A percentile compares a stretch with the other conserved stretches of the same genome.
phyloP scores from a whole-genome alignment of 1,140 invertebrate species.

The Lasaia peninsularis region DNA sequence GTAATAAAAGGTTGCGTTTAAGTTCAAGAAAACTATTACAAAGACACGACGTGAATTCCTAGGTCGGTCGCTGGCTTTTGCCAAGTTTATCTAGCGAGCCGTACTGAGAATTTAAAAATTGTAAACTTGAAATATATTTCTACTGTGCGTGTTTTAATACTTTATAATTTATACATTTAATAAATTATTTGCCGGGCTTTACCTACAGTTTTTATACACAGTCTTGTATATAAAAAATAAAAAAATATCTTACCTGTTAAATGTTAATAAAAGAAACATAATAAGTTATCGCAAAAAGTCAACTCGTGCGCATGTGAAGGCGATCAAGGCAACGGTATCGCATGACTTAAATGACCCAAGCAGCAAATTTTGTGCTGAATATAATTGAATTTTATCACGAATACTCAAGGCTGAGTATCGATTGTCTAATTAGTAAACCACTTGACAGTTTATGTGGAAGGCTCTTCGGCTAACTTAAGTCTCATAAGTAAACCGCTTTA shows the following conservation, averaged over 20 bases:
- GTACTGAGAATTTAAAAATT: too few species aligned
- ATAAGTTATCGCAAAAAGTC: slow-evolving; percentile 57
- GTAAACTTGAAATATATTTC: too few species aligned
- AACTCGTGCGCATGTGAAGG: slow-evolving; percentile 70
- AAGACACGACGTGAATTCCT: too few species aligned
- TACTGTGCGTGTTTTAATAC: too few species aligned
- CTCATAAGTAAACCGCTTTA: slow-evolving; percentile 56
- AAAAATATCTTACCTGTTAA: slow-evolving; percentile 15
- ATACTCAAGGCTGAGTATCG: slow-evolving; percentile 26
- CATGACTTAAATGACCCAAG: slow-evolving; percentile 32
- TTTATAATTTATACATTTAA: too few species aligned
- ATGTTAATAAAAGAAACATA: slow-evolving; percentile 43
- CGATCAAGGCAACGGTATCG: slow-evolving; percentile 47
- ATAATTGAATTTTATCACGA: slow-evolving; percentile 18
- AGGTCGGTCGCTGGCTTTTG: too few species aligned
- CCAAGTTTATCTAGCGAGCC: too few species aligned
- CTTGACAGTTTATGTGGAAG: slow-evolving; percentile 58
- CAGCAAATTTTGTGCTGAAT: slow-evolving; percentile 16
- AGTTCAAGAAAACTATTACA: too few species aligned
- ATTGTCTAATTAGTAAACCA: slow-evolving; percentile 26
- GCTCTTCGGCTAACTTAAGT: slow-evolving; percentile 42
- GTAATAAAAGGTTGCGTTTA: too few species aligned
- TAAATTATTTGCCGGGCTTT: too few species aligned
- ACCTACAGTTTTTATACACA: too few species aligned
- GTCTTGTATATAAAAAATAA: neutral